phyloP scores from a whole-genome alignment of 2,797 vertebrate genomes.

The Bucorvus abyssinicus region DNA sequence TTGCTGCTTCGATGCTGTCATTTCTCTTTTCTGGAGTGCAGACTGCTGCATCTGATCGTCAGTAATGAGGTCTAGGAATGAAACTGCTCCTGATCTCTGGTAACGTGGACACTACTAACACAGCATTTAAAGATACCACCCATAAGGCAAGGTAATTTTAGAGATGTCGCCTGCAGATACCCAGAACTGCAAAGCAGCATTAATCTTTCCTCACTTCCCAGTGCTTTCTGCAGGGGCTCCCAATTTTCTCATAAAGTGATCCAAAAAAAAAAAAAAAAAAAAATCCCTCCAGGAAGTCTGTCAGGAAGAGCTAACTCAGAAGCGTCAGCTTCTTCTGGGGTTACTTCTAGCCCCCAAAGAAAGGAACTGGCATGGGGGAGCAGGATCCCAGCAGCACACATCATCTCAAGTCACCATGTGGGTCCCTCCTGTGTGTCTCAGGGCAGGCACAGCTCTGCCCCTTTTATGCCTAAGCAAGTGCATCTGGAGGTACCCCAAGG shows the following conservation, averaged over 20 bases:
- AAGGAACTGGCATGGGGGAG: neutral
- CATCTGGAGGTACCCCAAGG: neutral
- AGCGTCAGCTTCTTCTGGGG: neutral
- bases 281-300: neutral
- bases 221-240: neutral
- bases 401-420: neutral
- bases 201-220: neutral
- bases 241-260: neutral
- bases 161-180: neutral
- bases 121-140: neutral
- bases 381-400: neutral
- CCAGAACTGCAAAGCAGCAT: neutral
- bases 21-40: neutral
- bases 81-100: neutral
- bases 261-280: neutral
- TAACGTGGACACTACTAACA: neutral
- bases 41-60: neutral
- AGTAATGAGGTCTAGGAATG: neutral
- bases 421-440: neutral
- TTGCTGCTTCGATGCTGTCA: neutral
- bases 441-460: neutral
- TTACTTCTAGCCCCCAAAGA: neutral
- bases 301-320: neutral
- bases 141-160: neutral
- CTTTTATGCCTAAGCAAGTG: neutral